Conservation (phyloP, 2,797 vertebrate genomes). For the Eulemur coronatus region DNA sequence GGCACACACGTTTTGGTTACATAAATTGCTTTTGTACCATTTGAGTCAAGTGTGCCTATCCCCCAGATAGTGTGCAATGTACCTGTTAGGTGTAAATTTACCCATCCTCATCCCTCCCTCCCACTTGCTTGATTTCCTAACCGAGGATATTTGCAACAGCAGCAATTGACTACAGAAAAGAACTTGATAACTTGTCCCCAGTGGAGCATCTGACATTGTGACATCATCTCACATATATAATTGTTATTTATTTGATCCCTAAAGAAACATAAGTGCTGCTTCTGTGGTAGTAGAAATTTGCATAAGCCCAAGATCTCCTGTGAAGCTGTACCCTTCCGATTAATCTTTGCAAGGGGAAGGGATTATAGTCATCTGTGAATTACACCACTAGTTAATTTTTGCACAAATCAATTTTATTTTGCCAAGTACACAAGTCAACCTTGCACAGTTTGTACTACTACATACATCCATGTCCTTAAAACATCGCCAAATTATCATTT, state of each 20-base stretch:
- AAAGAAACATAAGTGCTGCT: constrained; percentile 52
- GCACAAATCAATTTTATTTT: constrained; percentile 50
- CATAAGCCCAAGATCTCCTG: constrained; percentile 32
- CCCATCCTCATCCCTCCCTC: no score
- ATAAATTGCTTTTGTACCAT: no score
- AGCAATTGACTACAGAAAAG: background rate
- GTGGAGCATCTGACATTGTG: background rate
- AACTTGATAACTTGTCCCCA: constrained; percentile 14
- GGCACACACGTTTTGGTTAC: no score
- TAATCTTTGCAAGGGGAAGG: constrained; percentile 45
- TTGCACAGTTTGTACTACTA: constrained; percentile 4
- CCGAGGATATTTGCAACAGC: constrained; percentile 32
- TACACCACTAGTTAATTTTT: constrained; percentile 60
- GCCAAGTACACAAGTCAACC: background rate
- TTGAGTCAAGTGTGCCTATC: no score
- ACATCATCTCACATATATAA: constrained; percentile 37
- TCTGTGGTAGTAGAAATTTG: constrained; percentile 53
- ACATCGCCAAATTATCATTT: background rate
- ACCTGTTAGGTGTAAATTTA: no score
- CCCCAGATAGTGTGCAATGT: no score
- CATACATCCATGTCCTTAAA: background rate
- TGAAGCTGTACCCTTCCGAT: constrained; percentile 39
- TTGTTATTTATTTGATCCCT: constrained; percentile 60
- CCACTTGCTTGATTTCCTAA: no score
- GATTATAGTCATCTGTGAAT: constrained; percentile 57